A percentile compares a stretch with the other conserved stretches of the same genome.
Conservation (phyloP, 1,140 invertebrate species). For the Cherax quadricarinatus region DNA sequence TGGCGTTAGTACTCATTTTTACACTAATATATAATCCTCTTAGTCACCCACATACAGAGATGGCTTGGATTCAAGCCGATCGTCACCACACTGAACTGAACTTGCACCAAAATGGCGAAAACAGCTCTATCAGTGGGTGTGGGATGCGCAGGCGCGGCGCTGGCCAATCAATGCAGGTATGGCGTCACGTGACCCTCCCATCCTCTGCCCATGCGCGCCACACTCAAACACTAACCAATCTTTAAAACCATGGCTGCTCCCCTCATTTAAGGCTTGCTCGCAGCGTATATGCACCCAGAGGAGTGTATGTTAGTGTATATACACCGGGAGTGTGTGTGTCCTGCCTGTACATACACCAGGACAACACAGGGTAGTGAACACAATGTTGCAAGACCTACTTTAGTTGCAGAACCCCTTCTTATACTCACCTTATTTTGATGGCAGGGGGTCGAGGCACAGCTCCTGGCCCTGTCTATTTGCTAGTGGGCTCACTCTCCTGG, state of each 20-base stretch:
- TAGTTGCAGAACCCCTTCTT: no score
- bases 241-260: slow-evolving; percentile 22
- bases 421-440: no score
- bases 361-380: no score
- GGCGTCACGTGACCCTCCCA: slow-evolving; percentile 61
- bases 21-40: slow-evolving; percentile 72
- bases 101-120: slow-evolving; percentile 70
- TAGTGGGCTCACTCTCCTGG: no score
- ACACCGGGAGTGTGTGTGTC: no score
- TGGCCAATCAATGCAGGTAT: slow-evolving; percentile 71
- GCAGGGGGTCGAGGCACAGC: no score
- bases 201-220: slow-evolving; percentile 66
- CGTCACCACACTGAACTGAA: slow-evolving; percentile 70
- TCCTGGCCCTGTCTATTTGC: no score
- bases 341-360: no score
- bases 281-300: no score
- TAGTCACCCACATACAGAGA: slow-evolving; percentile 71
- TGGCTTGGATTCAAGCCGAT: slow-evolving; percentile 67
- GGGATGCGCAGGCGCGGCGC: slow-evolving; percentile 48
- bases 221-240: slow-evolving; percentile 35
- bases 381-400: no score
- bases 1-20: slow-evolving; percentile 71
- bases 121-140: slow-evolving; percentile 53
- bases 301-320: no score
- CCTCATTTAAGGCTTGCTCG: background rate